phyloP scores from a whole-genome alignment of 1,140 invertebrate species.

The Goniozus legneri region DNA sequence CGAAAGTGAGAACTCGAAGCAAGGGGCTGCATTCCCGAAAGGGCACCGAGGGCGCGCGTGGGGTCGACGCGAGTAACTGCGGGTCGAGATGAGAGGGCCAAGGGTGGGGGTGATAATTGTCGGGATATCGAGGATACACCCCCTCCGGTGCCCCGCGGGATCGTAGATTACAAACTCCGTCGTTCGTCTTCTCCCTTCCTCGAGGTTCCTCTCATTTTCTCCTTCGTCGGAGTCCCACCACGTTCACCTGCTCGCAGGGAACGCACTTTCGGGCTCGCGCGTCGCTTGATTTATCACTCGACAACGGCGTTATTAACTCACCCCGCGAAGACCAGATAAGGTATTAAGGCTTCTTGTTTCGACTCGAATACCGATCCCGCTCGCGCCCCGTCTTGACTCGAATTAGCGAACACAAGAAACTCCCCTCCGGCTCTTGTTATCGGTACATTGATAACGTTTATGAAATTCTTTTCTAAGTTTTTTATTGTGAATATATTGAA shows the following conservation, averaged over 20 bases:
- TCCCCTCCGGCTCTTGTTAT: too few species aligned
- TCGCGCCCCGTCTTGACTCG: too few species aligned
- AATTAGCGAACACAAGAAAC: too few species aligned
- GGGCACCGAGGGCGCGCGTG: conserved; percentile 9
- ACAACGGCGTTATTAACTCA: conserved; percentile 21
- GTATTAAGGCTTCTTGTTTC: conserved; percentile 12
- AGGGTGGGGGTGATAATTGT: conserved; percentile 35
- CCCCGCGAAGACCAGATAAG: conserved; percentile 3
- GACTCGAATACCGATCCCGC: too few species aligned
- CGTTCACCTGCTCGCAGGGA: conserved; percentile 11
- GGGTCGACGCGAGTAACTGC: conserved; percentile 21
- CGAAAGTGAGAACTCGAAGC: too few species aligned
- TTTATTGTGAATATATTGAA: too few species aligned
- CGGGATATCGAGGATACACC: conserved; percentile 24
- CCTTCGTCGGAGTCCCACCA: conserved; percentile 5
- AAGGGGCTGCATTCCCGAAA: conserved; percentile 21
- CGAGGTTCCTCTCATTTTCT: conserved; percentile 7
- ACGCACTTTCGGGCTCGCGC: conserved; percentile 3
- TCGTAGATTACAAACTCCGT: conserved; percentile 26
- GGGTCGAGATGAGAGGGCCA: too few species aligned
- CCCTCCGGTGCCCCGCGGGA: conserved; percentile 17
- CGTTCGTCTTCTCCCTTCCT: conserved; percentile 6
- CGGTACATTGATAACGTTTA: too few species aligned
- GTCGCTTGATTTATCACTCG: conserved; percentile 21
- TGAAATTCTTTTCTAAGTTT: too few species aligned